phyloP scores from a whole-genome alignment of 2,797 vertebrate genomes.

The Sebastes goodei region DNA sequence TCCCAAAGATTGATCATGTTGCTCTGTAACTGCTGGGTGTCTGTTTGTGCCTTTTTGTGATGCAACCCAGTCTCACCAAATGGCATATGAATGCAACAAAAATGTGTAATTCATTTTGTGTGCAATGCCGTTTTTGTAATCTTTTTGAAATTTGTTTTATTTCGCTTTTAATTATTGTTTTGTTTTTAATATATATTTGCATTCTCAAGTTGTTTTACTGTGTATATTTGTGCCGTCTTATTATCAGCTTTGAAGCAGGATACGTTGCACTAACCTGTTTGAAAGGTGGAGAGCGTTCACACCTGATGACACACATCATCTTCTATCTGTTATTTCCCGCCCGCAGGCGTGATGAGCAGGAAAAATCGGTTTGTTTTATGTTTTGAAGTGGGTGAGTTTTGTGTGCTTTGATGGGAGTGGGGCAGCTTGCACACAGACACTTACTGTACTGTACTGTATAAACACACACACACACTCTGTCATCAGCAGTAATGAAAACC shows the following conservation, averaged over 20 bases:
- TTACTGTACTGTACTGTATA: background rate
- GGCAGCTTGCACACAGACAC: background rate
- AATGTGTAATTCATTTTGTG: too few species aligned
- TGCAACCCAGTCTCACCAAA: background rate
- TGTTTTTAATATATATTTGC: background rate
- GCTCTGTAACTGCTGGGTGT: background rate
- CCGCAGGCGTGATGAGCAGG: background rate
- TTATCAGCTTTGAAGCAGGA: background rate
- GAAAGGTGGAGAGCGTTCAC: background rate
- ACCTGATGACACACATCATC: background rate
- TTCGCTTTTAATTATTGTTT: background rate
- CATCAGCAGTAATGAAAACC: conserved; percentile 50
- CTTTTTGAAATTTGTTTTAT: background rate
- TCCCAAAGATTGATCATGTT: background rate
- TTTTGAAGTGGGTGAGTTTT: background rate
- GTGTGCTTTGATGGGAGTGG: background rate
- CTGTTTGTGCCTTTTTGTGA: background rate
- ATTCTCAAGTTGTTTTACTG: background rate
- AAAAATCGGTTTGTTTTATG: background rate
- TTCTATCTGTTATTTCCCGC: background rate
- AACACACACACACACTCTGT: background rate
- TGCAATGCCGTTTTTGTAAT: background rate
- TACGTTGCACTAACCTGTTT: background rate
- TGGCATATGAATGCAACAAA: too few species aligned
- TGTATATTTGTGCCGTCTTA: background rate